A percentile compares a stretch with the other conserved stretches of the same genome.
Evolutionary conservation across 2,113 vertebrate genomes (phyloP).

Genomic region (Nesogale talazaci): DNA sequence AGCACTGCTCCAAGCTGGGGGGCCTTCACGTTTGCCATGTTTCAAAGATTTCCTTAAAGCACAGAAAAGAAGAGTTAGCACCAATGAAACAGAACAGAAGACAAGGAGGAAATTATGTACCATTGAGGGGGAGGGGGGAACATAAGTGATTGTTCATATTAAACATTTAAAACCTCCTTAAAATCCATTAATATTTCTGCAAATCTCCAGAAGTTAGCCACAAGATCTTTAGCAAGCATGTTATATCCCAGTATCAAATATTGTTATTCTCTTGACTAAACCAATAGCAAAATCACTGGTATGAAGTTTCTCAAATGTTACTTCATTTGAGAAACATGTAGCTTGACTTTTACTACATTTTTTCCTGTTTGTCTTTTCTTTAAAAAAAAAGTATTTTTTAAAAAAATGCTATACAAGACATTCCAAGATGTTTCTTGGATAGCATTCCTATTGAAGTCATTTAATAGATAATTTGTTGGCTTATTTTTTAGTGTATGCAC

Average conservation of each 20-base stretch:
- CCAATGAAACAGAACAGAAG: constrained; percentile 49
- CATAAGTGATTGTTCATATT: neutral
- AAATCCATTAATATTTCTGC: constrained; percentile 3
- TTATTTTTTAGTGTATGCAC: neutral
- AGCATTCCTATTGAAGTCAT: constrained; percentile 2
- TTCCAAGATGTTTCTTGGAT: constrained; percentile 27
- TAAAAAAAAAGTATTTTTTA: neutral
- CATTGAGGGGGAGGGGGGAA: neutral
- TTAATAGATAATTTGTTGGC: neutral
- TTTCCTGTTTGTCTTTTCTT: neutral
- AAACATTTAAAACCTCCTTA: neutral
- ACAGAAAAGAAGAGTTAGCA: constrained; percentile 84
- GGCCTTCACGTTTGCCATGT: constrained; percentile 85
- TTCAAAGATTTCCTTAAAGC: constrained; percentile 88
- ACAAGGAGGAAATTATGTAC: neutral
- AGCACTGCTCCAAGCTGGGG: constrained; percentile 80
- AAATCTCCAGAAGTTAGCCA: neutral
- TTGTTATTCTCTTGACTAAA: constrained; percentile 3
- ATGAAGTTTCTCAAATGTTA: neutral
- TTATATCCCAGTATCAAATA: neutral
- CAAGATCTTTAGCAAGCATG: constrained; percentile 19
- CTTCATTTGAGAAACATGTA: constrained; percentile 3
- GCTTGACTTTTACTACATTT: neutral
- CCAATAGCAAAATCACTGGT: constrained; percentile 21
- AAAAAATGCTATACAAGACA: no score